Conservation (phyloP, 35 echinoderm and acorn worm species). For the Acanthaster planci region DNA sequence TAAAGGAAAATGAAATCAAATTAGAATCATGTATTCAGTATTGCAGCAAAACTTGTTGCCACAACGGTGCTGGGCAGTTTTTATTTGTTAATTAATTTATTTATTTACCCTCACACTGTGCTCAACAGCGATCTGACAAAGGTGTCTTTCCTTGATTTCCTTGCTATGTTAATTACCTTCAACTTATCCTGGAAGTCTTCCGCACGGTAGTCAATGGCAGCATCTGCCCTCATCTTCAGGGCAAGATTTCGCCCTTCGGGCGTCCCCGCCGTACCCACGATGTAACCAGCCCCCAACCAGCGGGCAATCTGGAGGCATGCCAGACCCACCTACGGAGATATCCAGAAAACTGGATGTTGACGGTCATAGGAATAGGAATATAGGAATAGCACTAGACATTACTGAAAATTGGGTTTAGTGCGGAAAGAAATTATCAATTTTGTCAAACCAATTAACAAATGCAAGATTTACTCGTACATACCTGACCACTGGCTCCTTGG, state of each 20-base stretch:
- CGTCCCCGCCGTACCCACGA: conserved; percentile 73
- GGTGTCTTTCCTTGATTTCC: too few relatives aligned
- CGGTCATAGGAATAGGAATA: too few relatives aligned
- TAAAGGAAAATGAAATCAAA: too few relatives aligned
- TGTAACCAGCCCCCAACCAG: conserved; percentile 45
- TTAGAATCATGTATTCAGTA: too few relatives aligned
- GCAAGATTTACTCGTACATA: conserved; percentile 22
- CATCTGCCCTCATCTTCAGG: conserved; percentile 54
- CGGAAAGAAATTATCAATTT: too few relatives aligned
- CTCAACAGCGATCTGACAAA: too few relatives aligned
- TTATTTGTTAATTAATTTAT: background rate
- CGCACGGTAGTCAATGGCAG: conserved; percentile 59
- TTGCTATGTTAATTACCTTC: conserved; percentile 35
- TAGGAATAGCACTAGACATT: too few relatives aligned
- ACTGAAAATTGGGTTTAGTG: too few relatives aligned
- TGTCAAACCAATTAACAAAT: too few relatives aligned
- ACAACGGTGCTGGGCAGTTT: background rate
- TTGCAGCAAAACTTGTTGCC: background rate
- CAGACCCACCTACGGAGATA: conserved; percentile 56
- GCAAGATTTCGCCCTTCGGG: conserved; percentile 55
- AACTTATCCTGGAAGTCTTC: conserved; percentile 59
- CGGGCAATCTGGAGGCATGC: conserved; percentile 62
- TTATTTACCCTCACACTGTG: background rate
- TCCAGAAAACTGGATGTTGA: too few relatives aligned
- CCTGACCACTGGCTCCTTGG: conserved; percentile 73